A percentile compares a stretch with the other conserved stretches of the same genome.
phyloP scores from a whole-genome alignment of 2,888 invertebrate species.

The Corbicula japonica region DNA sequence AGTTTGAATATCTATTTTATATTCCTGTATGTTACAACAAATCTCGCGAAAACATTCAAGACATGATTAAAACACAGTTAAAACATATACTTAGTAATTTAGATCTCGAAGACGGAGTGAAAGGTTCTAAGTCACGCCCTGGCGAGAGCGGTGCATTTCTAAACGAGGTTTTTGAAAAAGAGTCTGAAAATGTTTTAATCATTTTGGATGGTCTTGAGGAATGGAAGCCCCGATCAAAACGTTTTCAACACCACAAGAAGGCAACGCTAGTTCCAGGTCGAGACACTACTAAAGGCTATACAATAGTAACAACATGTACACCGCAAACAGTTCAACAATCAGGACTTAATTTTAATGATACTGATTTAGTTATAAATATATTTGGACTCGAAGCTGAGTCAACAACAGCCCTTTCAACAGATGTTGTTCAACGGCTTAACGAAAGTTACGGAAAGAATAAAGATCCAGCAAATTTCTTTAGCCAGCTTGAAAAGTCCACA shows the following conservation, averaged over 20 bases:
- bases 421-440: slow-evolving; percentile 1
- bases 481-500: background rate
- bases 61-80: slow-evolving; percentile 5
- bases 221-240: background rate
- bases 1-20: slow-evolving; percentile 16
- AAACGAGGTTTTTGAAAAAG: slow-evolving; percentile 6
- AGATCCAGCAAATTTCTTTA: background rate
- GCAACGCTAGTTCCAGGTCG: background rate
- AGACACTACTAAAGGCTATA: slow-evolving; percentile 7
- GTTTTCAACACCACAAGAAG: background rate
- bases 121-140: background rate
- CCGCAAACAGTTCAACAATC: background rate
- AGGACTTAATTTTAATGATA: background rate
- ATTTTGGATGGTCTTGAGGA: slow-evolving; percentile 19
- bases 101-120: background rate
- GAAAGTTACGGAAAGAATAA: background rate
- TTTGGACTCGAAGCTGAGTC: background rate
- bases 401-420: background rate
- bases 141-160: background rate
- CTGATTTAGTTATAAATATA: slow-evolving; percentile 5
- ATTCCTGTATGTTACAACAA: slow-evolving; percentile 7
- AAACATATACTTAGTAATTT: background rate
- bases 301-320: background rate
- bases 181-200: slow-evolving; percentile 9
- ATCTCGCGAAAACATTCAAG: background rate